Evolutionary conservation across 2,113 vertebrate genomes (phyloP).

Genomic region (Gracilinanus agilis): DNA sequence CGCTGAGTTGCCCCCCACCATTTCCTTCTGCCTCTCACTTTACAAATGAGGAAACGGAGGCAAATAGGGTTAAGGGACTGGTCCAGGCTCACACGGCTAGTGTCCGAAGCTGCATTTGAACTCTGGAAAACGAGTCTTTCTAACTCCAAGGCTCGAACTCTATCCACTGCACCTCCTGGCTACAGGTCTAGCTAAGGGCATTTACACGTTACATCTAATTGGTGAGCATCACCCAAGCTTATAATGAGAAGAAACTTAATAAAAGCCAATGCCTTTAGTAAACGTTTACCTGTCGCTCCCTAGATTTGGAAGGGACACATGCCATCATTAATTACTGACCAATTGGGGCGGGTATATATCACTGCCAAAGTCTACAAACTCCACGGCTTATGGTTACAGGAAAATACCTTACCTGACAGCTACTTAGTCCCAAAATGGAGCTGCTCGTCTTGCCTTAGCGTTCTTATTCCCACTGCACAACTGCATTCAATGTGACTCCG

Average conservation of each 20-base stretch:
- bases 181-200: background rate
- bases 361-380: background rate
- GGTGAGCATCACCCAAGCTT: background rate
- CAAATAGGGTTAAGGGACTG: too few species aligned
- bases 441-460: background rate
- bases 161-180: too few species aligned
- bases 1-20: too few species aligned
- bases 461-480: background rate
- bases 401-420: background rate
- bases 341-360: background rate
- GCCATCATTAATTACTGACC: background rate
- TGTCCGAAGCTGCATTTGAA: too few species aligned
- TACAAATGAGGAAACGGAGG: too few species aligned
- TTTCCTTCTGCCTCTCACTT: too few species aligned
- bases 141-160: too few species aligned
- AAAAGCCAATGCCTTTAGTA: background rate
- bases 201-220: background rate
- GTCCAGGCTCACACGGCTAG: too few species aligned
- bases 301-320: background rate
- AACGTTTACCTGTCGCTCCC: background rate
- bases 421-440: background rate
- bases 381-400: background rate
- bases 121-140: too few species aligned
- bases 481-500: background rate
- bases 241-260: background rate